Base-by-base conservation (phyloP, 2,888 invertebrate species). In the Adelognathus sp. region DNA sequence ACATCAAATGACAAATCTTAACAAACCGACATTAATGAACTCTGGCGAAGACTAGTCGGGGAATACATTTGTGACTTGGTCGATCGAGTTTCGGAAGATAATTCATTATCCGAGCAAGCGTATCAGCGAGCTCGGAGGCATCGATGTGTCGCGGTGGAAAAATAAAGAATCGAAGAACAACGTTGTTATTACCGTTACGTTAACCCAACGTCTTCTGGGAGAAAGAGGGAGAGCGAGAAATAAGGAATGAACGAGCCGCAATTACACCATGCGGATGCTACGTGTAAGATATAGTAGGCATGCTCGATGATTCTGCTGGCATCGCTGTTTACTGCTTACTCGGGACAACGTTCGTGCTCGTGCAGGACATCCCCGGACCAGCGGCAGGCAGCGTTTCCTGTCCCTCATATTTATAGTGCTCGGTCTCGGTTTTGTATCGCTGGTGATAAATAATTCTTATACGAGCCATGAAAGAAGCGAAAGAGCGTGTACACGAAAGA, bases 111-210 rank as follows among this genome's bases (percentile, higher is more conserved):
- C 21, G 21, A 21, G 46, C 21, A 21, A 21, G 3, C 24, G 78
- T 73, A 58, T 75, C n/a, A 74, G 69, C 76, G 50, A 36, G 46
- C 44, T 41, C 54, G 18, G n/a, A n/a, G n/a, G 36, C 18, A 24
- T 39, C 24, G 52, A 14, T 81, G 71, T 66, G 36, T 61, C 63
- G 80, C 76, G 80, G 74, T 75, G 72, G 77, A 81, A 77, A 83
- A 86, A 84, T 83, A 83, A 84, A 80, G 83, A 86, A 87, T 86
- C 81, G 81, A 77, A 82, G 79, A 67, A 75, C 74, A 54, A 66
- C 71, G 66, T 70, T 50, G 69, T 58, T 69, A 79, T 84, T 86
- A 87, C 88, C 87, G 87, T 88, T 87, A 87, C 80, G 82, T 86
- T 88, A 85, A 87, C 85, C 85, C 85, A 83, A 86, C 50, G 82